Base-by-base conservation (phyloP, 2,113 vertebrate genomes). In the Gasterosteus aculeatus region DNA sequence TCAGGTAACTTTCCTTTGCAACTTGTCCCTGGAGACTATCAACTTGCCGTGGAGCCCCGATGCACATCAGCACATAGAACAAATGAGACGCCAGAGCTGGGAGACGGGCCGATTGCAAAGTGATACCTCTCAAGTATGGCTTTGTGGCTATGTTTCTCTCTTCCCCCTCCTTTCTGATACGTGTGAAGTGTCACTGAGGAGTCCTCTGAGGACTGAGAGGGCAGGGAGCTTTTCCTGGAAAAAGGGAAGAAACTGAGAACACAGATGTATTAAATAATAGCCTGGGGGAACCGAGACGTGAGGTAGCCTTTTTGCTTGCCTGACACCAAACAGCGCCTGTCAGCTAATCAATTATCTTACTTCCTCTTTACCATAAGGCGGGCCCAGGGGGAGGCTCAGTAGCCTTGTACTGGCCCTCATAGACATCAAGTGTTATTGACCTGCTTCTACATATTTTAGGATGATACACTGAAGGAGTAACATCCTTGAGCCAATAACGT, bases 1-100 rank as follows among this genome's bases (percentile, higher is more conserved):
- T 90, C 87, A 86, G 85, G 91, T 89, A 89, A 91, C 87, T 86
- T 91, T 88, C 88, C 84, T 89, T 89, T 88, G 85, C 83, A 88
- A 91, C 85, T 87, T 1, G 61, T 91, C 91, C 88, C 89, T 58
- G 42, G 87, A 89, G 93, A 93, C 79, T 82, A 91, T 93, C 90
- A 87, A 86, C 90, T 93, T 90, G 89, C 92, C 87, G 88, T 53
- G 87, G 78, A 87, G 89, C 86, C 85, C 86, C 81, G 89, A 91
- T 86, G 82, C 87, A 92, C 87, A 93, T 93, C 90, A 88, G 84
- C 85, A 88, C 86, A 90, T 85, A 85, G 87, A 93, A 91, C 91
- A 93, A 93, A 93, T 91, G 86, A 91, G 88, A 92, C 75, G 85
- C 89, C 89, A 82, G 88, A 87, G 84, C 85, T 69, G 85, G 80